These are phyloP conservation scores for Chironex yamaguchii DNA, from an alignment of 30 jellyfish, hydroid and myxozoan genomes.

Conservation along the genomic window DNA sequence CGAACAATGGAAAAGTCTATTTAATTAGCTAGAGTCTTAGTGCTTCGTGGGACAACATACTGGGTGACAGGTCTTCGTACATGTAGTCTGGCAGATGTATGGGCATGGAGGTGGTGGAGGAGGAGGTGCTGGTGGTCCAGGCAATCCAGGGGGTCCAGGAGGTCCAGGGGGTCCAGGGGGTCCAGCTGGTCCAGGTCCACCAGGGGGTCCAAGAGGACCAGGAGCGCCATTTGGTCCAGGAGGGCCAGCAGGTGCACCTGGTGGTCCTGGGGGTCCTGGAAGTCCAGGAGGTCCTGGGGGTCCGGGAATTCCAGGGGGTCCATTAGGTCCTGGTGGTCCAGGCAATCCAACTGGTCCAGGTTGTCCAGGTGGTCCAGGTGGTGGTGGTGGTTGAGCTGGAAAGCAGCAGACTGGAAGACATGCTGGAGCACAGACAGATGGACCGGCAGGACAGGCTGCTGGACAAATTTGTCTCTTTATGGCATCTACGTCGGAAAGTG, in stretches of 20 bases:
- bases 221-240: conserved; percentile 97
- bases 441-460: conserved; percentile 92
- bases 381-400: conserved; percentile 95
- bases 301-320: conserved; percentile 99
- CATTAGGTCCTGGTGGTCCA: conserved; percentile 99
- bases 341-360: conserved; percentile 99
- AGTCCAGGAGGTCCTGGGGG: conserved; percentile 99
- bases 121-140: conserved; percentile 99
- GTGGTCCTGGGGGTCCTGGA: conserved; percentile 98
- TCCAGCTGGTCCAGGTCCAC: conserved; percentile 99
- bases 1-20: not conserved
- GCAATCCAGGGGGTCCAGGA: conserved; percentile 99
- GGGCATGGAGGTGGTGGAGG: conserved; percentile 99
- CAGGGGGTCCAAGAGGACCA: conserved; percentile 99
- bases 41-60: conserved; percentile 86
- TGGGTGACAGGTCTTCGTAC: conserved; percentile 95
- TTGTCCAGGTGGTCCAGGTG: conserved; percentile 99
- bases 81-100: conserved; percentile 85
- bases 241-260: conserved; percentile 98
- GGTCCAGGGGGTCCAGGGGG: conserved; percentile 99
- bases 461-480: conserved; percentile 73
- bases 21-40: not conserved
- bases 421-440: conserved; percentile 95
- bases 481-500: conserved; percentile 32
- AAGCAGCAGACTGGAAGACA: conserved; percentile 89